Evolutionary conservation across 2,113 vertebrate species (phyloP), one percentile per base, ranked within the genome.

Genomic region (Hydrochoerus hydrochaeris): DNA sequence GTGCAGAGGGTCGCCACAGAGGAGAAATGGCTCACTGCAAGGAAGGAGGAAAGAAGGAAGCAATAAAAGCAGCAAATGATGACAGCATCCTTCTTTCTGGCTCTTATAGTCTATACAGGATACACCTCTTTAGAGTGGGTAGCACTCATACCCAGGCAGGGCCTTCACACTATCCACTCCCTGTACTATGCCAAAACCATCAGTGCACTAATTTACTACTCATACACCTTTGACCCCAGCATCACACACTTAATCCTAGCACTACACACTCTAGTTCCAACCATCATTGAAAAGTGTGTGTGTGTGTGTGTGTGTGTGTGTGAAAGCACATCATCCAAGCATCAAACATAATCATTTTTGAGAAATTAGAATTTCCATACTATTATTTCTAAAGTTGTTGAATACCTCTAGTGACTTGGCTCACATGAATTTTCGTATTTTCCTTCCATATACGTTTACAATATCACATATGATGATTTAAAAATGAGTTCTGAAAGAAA

Each of bases 401-500:
- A 92, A 78, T 96, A 35, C 84, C 62, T 94, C 32, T 54, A 78
- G 60, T 94, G 52, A 86, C n/a, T 32, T 87, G 28, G 88, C 28
- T 80, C 26, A 88, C 62, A 44, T 41, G 35, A 26, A 89, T 88
- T 49, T 44, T 60, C 28, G 84, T 8, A 90, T 60, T 97, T 95
- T 91, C 30, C 88, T 91, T 88, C 44, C 19, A 60, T 52, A 60
- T 67, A 85, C 30, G 67, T 78, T 88, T 46, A 95, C 69, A 88
- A 81, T 75, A 95, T 95, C 88, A 32, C 8, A 90, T 41, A 52
- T n/a, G 49, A 75, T 80, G 4, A 80, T 81, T 35, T 65, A 94
- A 94, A 85, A 2, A 6, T 92, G 28, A 92, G 24, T 62, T 84
- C 54, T 95, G 54, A 95, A 92, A 35, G 69, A 88, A 92, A 38